Percentiles rank a stretch among this genome's conserved stretches.
Evolutionary conservation across 2,113 vertebrate species (phyloP).

Genomic region (Saimiri boliviensis): DNA sequence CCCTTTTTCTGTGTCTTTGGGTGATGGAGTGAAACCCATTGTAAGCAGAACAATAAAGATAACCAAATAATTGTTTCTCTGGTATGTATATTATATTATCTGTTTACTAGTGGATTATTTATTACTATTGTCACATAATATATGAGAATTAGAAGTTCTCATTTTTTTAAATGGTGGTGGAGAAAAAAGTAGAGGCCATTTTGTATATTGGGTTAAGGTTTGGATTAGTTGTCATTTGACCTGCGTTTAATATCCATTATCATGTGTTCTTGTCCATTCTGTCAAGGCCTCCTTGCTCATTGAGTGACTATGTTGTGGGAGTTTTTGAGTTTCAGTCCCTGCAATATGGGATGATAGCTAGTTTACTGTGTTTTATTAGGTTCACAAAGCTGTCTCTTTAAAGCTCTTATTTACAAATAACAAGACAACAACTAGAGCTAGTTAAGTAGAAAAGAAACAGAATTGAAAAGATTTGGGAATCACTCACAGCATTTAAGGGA

Average conservation of each 20-base stretch:
- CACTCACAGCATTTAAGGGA: neutral
- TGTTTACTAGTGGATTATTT: no score
- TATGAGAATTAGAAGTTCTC: neutral
- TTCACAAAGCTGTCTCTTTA: neutral
- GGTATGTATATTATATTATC: neutral
- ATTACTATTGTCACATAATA: neutral
- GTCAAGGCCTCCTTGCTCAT: neutral
- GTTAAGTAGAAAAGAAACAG: neutral
- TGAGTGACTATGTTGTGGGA: neutral
- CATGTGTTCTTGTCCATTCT: neutral
- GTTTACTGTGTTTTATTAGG: neutral
- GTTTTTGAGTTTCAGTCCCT: neutral
- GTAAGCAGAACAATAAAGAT: neutral
- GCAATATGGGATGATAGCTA: neutral
- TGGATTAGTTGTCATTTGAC: neutral
- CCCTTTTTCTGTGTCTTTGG: neutral
- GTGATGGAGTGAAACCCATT: no score
- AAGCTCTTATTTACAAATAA: neutral
- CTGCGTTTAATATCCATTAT: neutral
- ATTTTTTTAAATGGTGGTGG: neutral
- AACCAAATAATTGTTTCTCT: neutral
- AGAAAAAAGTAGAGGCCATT: neutral
- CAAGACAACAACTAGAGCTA: neutral
- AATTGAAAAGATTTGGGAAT: neutral
- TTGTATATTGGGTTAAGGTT: neutral